Conservation (phyloP, 1,140 invertebrate genomes). For the Schlechtendalia chinensis region DNA sequence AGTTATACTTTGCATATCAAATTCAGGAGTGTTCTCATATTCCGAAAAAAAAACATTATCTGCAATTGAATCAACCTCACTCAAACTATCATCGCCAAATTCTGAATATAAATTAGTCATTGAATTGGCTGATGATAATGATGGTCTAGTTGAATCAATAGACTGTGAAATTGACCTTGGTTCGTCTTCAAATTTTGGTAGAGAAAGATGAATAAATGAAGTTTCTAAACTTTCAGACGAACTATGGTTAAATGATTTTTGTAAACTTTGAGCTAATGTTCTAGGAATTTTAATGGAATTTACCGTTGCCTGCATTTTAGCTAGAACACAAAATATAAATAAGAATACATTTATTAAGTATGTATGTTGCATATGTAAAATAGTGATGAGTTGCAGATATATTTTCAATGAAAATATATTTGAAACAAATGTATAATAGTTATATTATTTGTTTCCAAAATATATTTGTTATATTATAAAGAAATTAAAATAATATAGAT, state of each 20-base stretch:
- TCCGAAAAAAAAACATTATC: conserved; percentile 47
- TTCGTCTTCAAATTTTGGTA: conserved; percentile 41
- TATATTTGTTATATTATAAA: too few species aligned
- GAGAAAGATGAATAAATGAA: conserved; percentile 28
- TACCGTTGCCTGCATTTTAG: conserved; percentile 38
- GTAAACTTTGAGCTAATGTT: conserved; percentile 45
- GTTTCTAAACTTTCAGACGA: conserved; percentile 46
- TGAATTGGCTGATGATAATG: conserved; percentile 41
- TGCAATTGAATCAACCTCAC: conserved; percentile 34
- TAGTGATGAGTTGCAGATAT: not conserved
- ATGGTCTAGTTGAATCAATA: conserved; percentile 25
- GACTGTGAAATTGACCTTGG: conserved; percentile 47
- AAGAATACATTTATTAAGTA: not conserved
- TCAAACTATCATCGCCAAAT: conserved; percentile 45
- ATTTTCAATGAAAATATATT: not conserved
- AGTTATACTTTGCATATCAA: conserved; percentile 44
- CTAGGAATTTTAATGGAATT: conserved; percentile 18
- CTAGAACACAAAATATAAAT: conserved; percentile 22
- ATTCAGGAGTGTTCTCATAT: conserved; percentile 36
- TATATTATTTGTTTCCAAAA: too few species aligned
- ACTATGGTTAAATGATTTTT: conserved; percentile 44
- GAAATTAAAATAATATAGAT: not conserved
- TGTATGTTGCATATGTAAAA: not conserved
- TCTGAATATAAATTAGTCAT: conserved; percentile 48
- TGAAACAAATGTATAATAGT: too few species aligned